Base-by-base conservation (phyloP, 2,113 vertebrate genomes). In the Phasianus colchicus region DNA sequence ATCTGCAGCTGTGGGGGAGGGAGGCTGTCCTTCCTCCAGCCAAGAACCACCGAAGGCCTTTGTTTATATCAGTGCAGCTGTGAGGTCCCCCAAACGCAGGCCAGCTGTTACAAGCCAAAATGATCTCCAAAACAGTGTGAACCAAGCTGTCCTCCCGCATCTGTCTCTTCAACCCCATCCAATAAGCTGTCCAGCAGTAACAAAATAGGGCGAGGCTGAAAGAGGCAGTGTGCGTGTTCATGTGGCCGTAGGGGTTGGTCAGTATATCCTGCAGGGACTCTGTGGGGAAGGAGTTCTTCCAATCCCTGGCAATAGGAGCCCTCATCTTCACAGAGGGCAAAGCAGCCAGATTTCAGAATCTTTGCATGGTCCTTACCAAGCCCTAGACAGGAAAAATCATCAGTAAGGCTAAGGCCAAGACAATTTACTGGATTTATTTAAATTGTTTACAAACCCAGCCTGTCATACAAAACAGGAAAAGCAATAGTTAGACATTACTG, bases 51-150 rank as follows among this genome's bases (percentile, higher is more conserved):
- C 0, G 5, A 70, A 57, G 67, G n/a, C 38, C 34, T 93, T 85
- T 89, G 92, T 79, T 92, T 83, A 88, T 76, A 77, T 83, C 89
- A 54, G 5, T 30, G 89, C 89, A 96, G 92, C 92, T 94, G 90
- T 71, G 71, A 93, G 85, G 42, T 83, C 60, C 61, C 45, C 34
- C 89, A 86, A 83, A 89, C 50, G 73, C 69, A 40, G 89, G 57
- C 89, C 92, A 96, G 91, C 65, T 92, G 82, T 22, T 81, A 16
- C 45, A 88, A 92, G 69, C 82, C 69, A 58, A 69, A 89, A 86
- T 17, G 75, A 91, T 55, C 40, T 93, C 65, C 61, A 69, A 72
- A 92, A 63, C 6, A 95, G 64, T 32, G 75, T 40, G 82, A 96
- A 80, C 71, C 25, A 17, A 96, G 52, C 34, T 48, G 50, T 64